Evolutionary conservation across 2,888 invertebrate genomes (phyloP), one percentile per base, ranked within the genome.

Genomic region (Amblyjoppa proteus): DNA sequence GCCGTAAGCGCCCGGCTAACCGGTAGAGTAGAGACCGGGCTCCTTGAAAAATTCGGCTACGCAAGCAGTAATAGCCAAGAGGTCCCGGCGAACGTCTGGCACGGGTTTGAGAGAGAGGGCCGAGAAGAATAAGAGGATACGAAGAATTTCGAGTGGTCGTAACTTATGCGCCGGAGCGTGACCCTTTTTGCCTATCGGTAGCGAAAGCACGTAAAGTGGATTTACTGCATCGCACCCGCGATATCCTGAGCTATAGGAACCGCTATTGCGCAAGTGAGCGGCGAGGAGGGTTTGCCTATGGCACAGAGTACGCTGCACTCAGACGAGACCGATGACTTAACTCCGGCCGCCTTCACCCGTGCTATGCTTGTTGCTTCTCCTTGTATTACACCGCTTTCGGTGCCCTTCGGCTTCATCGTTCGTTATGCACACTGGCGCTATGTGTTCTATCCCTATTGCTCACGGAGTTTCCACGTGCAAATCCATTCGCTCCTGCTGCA

Each of bases 111-210:
- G 69, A 58, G 16, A 11, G 79, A 64, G 56, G 45, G 71, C 20
- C 70, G 53, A 70, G 20, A 45, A 34, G 81, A 34, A 38, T 45
- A 45, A 64, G 73, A 87, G 84, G 87, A 89, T 85, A 83, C 85
- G 82, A 83, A 87, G 88, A 88, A 88, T 90, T 90, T 90, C 88
- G 90, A 92, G 91, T 89, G 88, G 84, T 90, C 88, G 90, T 92
- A 91, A 91, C 86, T 92, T 91, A 91, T 88, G 88, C 86, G 84
- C 83, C 73, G 56, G 85, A 83, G 85, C 87, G 87, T 86, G 89
- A 86, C 89, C 88, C 90, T 91, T 90, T 91, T 91, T 92, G 90
- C 91, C 91, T 91, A 91, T 92, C 91, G 89, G 83, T 83, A 83
- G 83, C 87, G 88, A 85, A 88, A 89, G 87, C 87, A 90, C 89